Evolutionary conservation across 2,113 vertebrate genomes (phyloP), one percentile per base, ranked within the genome.

Genomic region (Notothenia rossii): DNA sequence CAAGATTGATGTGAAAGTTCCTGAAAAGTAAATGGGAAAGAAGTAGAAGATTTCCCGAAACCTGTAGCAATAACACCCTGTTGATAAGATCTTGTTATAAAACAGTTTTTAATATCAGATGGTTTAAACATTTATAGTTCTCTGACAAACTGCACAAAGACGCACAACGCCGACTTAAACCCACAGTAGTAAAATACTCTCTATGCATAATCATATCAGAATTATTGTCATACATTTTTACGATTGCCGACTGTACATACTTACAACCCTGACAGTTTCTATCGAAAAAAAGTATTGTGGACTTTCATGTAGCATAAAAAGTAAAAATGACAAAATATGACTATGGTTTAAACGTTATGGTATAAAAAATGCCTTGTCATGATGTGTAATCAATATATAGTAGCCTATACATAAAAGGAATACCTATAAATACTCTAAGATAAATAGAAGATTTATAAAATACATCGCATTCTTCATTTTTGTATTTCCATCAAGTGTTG

Each of bases 301-400:
- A 61, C 43, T 45, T 69, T 85, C 8, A 61, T 36, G 50, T 72
- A 64, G 63, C 49, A 20, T 55, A 17, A 40, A 48, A 48, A 74
- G 50, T 62, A 72, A 46, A 72, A 80, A 72, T 43, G 1, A 75
- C 69, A 64, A 9, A 33, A 51, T 59, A 50, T 18, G 65, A 77
- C 48, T 45, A 40, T 40, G 64, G 15, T 62, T 58, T 68, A 22
- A 22, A 22, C 1, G 22, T 22, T 22, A 61, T 71, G 61, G 17
- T 90, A 80, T 77, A 81, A 88, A 93, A 92, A 90, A 75, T 85
- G 82, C 66, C 69, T 75, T 49, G 36, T 74, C 56, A 58, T 74
- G 67, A 76, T 73, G 56, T 55, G 40, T 83, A 50, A 63, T 79
- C 69, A 77, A 63, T 69, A 82, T 63, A 77, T 73, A 68, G 18